phyloP scores from a whole-genome alignment of 2,113 vertebrate species.

The Echinops telfairi region DNA sequence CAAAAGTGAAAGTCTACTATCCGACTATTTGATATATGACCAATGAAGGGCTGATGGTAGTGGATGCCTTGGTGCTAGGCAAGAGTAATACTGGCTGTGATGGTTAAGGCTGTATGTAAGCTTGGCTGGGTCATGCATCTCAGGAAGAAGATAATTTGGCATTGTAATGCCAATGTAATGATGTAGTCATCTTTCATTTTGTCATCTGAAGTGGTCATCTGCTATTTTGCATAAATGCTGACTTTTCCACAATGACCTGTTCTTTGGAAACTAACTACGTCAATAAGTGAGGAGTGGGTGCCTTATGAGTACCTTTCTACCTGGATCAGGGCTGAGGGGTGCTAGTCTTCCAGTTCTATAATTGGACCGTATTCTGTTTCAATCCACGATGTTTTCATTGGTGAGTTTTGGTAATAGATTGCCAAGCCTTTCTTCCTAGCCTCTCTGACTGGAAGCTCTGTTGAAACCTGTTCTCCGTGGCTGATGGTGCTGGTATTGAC shows the following conservation, averaged over 20 bases:
- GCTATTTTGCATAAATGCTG: too few species aligned
- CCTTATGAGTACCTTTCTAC: neutral
- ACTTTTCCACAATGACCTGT: too few species aligned
- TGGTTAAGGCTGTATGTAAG: neutral
- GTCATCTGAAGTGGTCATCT: too few species aligned
- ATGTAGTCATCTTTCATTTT: neutral
- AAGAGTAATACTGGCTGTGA: neutral
- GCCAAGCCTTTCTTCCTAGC: neutral
- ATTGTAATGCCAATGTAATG: neutral
- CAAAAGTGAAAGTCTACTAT: neutral
- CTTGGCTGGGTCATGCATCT: neutral
- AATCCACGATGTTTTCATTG: neutral
- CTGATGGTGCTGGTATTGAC: neutral
- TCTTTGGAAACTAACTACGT: neutral
- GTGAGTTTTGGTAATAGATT: neutral
- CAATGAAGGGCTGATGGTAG: neutral
- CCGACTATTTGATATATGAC: neutral
- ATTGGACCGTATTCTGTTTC: neutral
- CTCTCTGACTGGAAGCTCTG: neutral
- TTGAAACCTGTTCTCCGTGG: neutral
- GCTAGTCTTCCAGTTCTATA: too few species aligned
- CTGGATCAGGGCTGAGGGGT: neutral
- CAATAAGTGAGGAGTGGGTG: too few species aligned
- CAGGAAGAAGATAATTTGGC: neutral
- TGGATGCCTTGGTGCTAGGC: neutral